Conservation (phyloP, 2,113 vertebrate species). For the Vanacampus margaritifer region DNA sequence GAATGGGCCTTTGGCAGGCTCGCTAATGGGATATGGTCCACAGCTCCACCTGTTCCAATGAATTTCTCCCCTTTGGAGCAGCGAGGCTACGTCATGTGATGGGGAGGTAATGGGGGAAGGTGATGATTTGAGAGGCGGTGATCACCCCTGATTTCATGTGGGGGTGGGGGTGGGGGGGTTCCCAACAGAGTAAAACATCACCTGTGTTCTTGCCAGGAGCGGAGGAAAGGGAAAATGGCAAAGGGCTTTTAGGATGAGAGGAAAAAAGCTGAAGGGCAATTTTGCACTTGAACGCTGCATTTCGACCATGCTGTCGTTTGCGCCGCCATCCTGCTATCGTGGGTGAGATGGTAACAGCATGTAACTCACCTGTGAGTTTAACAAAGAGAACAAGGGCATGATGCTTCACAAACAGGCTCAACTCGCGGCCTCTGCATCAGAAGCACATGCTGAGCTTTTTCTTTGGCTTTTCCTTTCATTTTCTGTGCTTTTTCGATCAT, state of each 20-base stretch:
- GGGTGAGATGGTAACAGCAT: background rate
- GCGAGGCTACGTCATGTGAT: slow-evolving; percentile 43
- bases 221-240: slow-evolving; percentile 43
- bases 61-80: slow-evolving; percentile 60
- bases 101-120: slow-evolving; percentile 49
- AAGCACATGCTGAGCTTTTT: background rate
- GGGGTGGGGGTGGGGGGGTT: too few species aligned
- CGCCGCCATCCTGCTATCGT: background rate
- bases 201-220: slow-evolving; percentile 13
- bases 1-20: slow-evolving; percentile 61
- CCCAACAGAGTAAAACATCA: slow-evolving; percentile 50
- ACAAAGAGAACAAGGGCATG: background rate
- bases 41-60: slow-evolving; percentile 66
- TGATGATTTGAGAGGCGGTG: slow-evolving; percentile 56
- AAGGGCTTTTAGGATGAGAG: slow-evolving; percentile 50
- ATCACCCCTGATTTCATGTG: slow-evolving; percentile 63
- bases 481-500: background rate
- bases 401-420: background rate
- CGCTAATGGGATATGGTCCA: slow-evolving; percentile 70
- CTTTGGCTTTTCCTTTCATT: too few species aligned
- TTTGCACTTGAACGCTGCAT: slow-evolving; percentile 1
- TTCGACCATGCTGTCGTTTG: background rate
- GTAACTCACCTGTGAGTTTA: background rate
- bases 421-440: background rate
- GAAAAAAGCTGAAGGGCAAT: slow-evolving; percentile 30